These are phyloP conservation scores for Anolis sagrei DNA, from an alignment of 2,113 vertebrate genomes.

Conservation along the genomic window DNA sequence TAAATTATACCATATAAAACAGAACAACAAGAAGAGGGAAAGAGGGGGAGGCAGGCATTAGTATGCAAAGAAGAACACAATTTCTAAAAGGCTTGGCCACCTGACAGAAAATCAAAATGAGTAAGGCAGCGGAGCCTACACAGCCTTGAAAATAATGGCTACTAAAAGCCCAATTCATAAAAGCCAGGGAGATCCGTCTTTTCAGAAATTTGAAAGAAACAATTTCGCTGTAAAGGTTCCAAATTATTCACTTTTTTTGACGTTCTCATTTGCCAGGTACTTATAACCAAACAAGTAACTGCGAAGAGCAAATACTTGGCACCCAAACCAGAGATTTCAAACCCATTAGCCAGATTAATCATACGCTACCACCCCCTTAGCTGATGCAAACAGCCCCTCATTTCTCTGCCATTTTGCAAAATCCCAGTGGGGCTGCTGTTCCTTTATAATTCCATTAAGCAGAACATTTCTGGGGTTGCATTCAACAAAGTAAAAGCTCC, in stretches of 20 bases:
- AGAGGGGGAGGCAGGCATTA: neutral
- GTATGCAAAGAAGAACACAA: slow-evolving; percentile 5
- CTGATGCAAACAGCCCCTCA: neutral
- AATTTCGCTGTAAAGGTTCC: neutral
- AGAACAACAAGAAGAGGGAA: neutral
- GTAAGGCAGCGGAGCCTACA: slow-evolving; percentile 2
- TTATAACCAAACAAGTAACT: neutral
- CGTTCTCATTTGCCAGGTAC: no score
- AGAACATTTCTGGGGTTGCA: neutral
- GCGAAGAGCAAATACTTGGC: neutral
- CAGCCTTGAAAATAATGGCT: neutral
- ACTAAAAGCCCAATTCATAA: slow-evolving; percentile 14
- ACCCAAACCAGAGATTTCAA: rapidly evolving
- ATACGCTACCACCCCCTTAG: no score
- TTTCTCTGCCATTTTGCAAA: neutral
- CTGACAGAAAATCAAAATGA: slow-evolving; percentile 24
- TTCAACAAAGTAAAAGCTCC: neutral
- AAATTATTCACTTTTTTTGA: neutral
- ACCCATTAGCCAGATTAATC: neutral
- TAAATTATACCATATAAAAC: slow-evolving; percentile 43
- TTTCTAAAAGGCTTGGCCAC: slow-evolving; percentile 21
- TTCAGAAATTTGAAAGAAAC: neutral
- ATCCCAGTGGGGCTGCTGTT: neutral
- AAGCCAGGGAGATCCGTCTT: slow-evolving; percentile 18
- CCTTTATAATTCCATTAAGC: neutral